Evolutionary conservation across 2,797 vertebrate genomes (phyloP), one percentile per base, ranked within the genome.

Genomic region (Sparus aurata): DNA sequence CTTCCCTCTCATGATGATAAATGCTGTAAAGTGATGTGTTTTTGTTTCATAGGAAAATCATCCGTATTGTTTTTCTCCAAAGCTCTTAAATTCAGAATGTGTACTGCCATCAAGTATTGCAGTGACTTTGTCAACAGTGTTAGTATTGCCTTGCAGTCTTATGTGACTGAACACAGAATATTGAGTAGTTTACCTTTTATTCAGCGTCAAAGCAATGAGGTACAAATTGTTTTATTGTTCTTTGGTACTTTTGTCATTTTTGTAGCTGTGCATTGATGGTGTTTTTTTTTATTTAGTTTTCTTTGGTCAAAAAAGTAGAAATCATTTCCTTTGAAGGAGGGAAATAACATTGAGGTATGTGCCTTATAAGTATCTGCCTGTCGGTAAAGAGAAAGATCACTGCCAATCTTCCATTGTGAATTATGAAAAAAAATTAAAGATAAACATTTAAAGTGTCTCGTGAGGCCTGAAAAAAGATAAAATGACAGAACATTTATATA

Each of bases 321-420:
- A 91, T 91, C 20, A 15, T 93, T 94, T 90, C 88, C 83, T 92
- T 83, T 84, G 60, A 92, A 87, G 87, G 82, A 88, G 90, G 91
- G 90, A 88, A 92, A 91, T 95, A 90, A 91, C 94, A 75, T 9
- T 90, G 87, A 96, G 96, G 95, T 97, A 96, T 95, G 97, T 99
- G 98, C 98, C 98, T 99, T 99, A 98, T 95, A 89, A 74, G 81
- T 90, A 96, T 96, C 92, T 93, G 86, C 96, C 96, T 94, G 93
- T 93, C 91, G 74, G 76, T 93, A 93, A 93, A 95, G 94, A 96
- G 95, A 96, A 95, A 93, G 94, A 96, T 93, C 94, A 95, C 97
- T 95, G 95, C 95, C 97, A 96, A 93, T 91, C 91, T 94, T 93
- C 92, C 92, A 91, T 92, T 96, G 94, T 95, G 93, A 94, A 95